Conservation (phyloP, 2,888 invertebrate species). For the Drosophila heteroneura region DNA sequence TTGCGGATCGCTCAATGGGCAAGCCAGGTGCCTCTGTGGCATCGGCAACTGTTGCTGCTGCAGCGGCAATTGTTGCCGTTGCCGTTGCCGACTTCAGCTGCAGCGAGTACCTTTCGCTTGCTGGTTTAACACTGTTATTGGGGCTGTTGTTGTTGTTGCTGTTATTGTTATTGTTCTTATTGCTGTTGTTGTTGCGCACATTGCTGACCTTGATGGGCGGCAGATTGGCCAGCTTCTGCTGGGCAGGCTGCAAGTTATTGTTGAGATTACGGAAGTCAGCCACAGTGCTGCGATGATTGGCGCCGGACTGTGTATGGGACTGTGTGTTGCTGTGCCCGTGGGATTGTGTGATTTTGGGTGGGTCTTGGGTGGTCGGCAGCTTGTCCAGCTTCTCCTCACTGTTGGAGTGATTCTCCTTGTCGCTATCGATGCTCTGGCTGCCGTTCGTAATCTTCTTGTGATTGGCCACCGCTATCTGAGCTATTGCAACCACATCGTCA, state of each 20-base stretch:
- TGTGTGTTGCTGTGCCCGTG: conserved; percentile 62
- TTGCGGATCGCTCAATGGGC: conserved; percentile 82
- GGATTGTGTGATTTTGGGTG: conserved; percentile 55
- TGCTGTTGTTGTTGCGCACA: conserved; percentile 56
- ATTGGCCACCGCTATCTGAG: conserved; percentile 49
- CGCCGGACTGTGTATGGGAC: conserved; percentile 65
- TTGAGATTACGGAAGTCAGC: conserved; percentile 81
- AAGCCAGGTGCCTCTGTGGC: conserved; percentile 22
- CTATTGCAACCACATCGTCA: conserved; percentile 87
- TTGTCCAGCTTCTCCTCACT: conserved; percentile 86
- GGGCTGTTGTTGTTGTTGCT: conserved; percentile 73
- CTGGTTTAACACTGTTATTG: conserved; percentile 63
- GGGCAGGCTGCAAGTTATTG: conserved; percentile 39
- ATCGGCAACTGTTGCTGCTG: conserved; percentile 28
- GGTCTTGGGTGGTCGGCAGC: conserved; percentile 69
- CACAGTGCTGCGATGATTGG: conserved; percentile 80
- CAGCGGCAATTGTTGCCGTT: conserved; percentile 30
- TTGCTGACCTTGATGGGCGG: conserved; percentile 75
- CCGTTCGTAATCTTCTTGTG: conserved; percentile 50
- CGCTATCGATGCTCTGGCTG: conserved; percentile 87
- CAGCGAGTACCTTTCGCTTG: conserved; percentile 61
- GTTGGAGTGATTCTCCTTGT: conserved; percentile 90
- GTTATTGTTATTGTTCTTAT: conserved; percentile 58
- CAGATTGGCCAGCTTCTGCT: conserved; percentile 61
- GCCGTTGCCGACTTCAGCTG: conserved; percentile 54